phyloP scores from a whole-genome alignment of 1,140 invertebrate species.

The Anagrus nilaparvatae region DNA sequence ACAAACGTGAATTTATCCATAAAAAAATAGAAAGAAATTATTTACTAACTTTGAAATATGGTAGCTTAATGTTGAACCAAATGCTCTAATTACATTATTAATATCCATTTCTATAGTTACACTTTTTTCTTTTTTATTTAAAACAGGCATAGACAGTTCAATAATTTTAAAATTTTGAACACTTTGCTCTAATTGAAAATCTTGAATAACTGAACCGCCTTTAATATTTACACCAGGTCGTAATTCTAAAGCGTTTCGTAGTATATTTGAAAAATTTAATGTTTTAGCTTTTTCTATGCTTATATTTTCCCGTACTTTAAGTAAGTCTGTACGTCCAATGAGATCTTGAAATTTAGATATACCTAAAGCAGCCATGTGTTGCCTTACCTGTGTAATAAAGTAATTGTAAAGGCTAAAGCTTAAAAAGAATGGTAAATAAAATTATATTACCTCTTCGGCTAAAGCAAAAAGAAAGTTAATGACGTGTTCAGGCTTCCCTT shows the following conservation, averaged over 20 bases:
- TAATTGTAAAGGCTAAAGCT: too few relatives aligned
- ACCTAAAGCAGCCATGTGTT: conserved; percentile 83
- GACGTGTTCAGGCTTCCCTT: conserved; percentile 94
- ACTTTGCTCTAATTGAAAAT: conserved; percentile 85
- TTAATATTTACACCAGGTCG: conserved; percentile 81
- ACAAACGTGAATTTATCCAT: conserved; percentile 5
- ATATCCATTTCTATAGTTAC: conserved; percentile 74
- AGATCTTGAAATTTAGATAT: conserved; percentile 85
- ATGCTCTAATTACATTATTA: conserved; percentile 85
- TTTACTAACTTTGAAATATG: conserved; percentile 76
- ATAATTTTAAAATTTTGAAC: conserved; percentile 82
- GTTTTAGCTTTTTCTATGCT: conserved; percentile 68
- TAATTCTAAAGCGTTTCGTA: conserved; percentile 83
- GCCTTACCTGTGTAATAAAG: conserved; percentile 52
- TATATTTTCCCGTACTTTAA: conserved; percentile 49
- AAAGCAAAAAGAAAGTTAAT: conserved; percentile 97
- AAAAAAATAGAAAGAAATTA: conserved; percentile 9
- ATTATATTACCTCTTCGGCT: conserved; percentile 77
- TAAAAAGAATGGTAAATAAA: conserved; percentile 9
- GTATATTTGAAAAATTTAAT: conserved; percentile 74
- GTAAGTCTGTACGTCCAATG: conserved; percentile 85
- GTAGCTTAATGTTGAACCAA: conserved; percentile 89
- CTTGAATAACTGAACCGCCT: conserved; percentile 78
- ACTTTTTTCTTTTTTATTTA: conserved; percentile 58
- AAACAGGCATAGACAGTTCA: conserved; percentile 58